phyloP scores from a whole-genome alignment of 2,888 invertebrate species.

The Papilio demoleus region DNA sequence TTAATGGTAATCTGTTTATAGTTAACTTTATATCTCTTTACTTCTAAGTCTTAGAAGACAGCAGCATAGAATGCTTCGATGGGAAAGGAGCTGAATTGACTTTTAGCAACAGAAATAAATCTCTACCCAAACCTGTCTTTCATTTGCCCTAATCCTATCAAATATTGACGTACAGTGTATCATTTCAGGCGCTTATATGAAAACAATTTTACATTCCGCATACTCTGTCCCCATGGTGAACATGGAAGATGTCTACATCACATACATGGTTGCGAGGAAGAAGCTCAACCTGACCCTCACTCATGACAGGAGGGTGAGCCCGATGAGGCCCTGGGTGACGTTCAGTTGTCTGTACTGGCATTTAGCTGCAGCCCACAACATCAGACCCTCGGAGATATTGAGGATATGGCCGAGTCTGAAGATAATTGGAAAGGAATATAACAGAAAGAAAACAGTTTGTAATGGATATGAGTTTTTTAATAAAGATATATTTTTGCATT shows the following conservation, averaged over 20 bases:
- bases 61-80: too few relatives aligned
- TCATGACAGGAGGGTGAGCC: slow-evolving; percentile 82
- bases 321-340: slow-evolving; percentile 55
- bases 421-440: slow-evolving; percentile 43
- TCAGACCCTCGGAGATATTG: slow-evolving; percentile 56
- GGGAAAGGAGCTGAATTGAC: too few relatives aligned
- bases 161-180: slow-evolving; percentile 33
- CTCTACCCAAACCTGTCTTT: too few relatives aligned
- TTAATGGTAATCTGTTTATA: slow-evolving; percentile 58
- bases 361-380: slow-evolving; percentile 59
- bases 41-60: too few relatives aligned
- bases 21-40: not conserved
- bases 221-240: slow-evolving; percentile 84
- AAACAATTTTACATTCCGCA: slow-evolving; percentile 79
- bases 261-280: slow-evolving; percentile 85
- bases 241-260: slow-evolving; percentile 89
- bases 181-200: slow-evolving; percentile 61
- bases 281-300: slow-evolving; percentile 76
- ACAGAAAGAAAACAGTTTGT: slow-evolving; percentile 49
- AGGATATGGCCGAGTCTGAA: slow-evolving; percentile 56
- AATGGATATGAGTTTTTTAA: slow-evolving; percentile 45
- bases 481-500: slow-evolving; percentile 55
- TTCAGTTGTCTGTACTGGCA: slow-evolving; percentile 61
- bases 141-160: too few relatives aligned
- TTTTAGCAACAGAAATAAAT: too few relatives aligned